These are phyloP conservation scores for Dunckerocampus dactyliophorus DNA, from an alignment of 2,113 vertebrate genomes.

Conservation along the genomic window DNA sequence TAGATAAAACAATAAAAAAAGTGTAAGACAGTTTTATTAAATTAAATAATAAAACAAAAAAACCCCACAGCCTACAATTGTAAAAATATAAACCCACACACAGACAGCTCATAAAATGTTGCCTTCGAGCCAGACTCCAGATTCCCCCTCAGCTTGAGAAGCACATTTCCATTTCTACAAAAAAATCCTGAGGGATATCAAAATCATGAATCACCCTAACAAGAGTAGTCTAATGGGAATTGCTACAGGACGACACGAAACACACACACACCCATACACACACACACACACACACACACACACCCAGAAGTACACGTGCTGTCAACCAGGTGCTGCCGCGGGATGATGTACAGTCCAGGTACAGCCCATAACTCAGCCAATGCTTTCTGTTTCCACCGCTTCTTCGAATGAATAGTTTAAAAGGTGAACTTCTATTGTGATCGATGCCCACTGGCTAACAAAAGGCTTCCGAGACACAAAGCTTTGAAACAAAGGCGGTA, in stretches of 20 bases:
- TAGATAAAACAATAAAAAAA: neutral
- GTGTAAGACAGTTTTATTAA: neutral
- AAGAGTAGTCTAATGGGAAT: slow-evolving; percentile 57
- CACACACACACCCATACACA: slow-evolving; percentile 8
- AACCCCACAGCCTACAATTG: neutral
- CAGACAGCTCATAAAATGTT: slow-evolving; percentile 36
- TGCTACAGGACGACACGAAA: slow-evolving; percentile 48
- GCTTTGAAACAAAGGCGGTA: slow-evolving; percentile 51
- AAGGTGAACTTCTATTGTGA: slow-evolving; percentile 62
- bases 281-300: slow-evolving; percentile 3
- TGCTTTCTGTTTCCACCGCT: slow-evolving; percentile 58
- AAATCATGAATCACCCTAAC: slow-evolving; percentile 70
- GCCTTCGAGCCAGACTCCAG: slow-evolving; percentile 53
- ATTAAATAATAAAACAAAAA: neutral
- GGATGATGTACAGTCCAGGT: slow-evolving; percentile 61
- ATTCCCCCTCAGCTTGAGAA: slow-evolving; percentile 38
- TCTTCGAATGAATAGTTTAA: slow-evolving; percentile 69
- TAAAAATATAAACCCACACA: slow-evolving; percentile 1
- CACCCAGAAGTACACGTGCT: slow-evolving; percentile 8
- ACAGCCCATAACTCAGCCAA: slow-evolving; percentile 62
- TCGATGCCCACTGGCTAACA: slow-evolving; percentile 58
- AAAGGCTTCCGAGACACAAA: slow-evolving; percentile 63
- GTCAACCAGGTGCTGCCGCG: slow-evolving; percentile 37
- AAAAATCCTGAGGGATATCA: slow-evolving; percentile 44
- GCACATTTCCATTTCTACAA: slow-evolving; percentile 70